phyloP scores from a whole-genome alignment of 2,888 invertebrate species.

The Neuroscelio doddi region DNA sequence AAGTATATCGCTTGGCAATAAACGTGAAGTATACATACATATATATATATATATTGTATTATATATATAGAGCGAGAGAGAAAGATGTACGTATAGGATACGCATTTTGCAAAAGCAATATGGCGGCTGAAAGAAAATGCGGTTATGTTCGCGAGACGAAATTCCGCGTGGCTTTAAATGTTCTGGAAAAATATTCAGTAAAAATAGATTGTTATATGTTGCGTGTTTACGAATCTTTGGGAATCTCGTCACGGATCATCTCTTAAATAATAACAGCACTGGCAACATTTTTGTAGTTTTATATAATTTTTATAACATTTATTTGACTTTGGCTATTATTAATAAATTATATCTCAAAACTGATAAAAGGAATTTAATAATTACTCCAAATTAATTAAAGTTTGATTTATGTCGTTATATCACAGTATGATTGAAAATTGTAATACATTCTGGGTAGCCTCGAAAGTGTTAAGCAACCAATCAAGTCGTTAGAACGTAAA shows the following conservation, averaged over 20 bases:
- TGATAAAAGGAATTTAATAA: too few relatives aligned
- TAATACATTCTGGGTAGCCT: too few relatives aligned
- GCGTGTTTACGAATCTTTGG: neutral
- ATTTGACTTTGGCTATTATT: neutral
- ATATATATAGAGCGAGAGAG: conserved; percentile 44
- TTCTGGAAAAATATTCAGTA: too few relatives aligned
- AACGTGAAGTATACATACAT: conserved; percentile 47
- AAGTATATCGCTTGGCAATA: conserved; percentile 52
- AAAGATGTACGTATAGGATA: conserved; percentile 39
- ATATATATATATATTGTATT: conserved; percentile 38
- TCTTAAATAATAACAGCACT: conserved; percentile 5
- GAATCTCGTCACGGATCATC: neutral
- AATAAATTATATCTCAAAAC: too few relatives aligned
- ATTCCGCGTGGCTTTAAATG: conserved; percentile 21
- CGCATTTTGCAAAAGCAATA: conserved; percentile 57
- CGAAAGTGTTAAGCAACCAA: neutral
- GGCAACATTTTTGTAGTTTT: too few relatives aligned
- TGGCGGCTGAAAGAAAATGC: conserved; percentile 49
- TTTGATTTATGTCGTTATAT: too few relatives aligned
- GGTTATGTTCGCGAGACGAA: conserved; percentile 43
- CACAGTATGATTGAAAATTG: too few relatives aligned
- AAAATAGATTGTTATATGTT: too few relatives aligned
- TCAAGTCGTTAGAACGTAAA: conserved; percentile 1
- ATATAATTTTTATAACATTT: neutral
- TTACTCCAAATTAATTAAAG: too few relatives aligned